Evolutionary conservation across 2,888 invertebrate species (phyloP), one percentile per base, ranked within the genome.

Genomic region (Patella ulyssiponensis): DNA sequence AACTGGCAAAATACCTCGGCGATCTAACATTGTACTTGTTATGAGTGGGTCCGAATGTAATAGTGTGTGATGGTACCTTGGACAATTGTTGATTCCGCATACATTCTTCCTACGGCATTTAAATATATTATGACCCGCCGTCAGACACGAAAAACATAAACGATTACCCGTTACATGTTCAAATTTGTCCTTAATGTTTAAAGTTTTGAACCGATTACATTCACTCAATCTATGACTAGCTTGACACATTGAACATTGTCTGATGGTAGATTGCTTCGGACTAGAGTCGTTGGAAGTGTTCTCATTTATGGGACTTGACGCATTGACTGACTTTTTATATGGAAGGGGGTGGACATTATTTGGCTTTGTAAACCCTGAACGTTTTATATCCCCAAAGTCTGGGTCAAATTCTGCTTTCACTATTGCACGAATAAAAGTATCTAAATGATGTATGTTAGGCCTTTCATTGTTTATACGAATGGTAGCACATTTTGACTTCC

Each of bases 401-500:
- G 73, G 78, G 51, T 78, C 78, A 71, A 75, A 78, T 33, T 75
- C 75, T 4, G 75, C 75, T 52, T 72, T 58, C 11, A 78, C 78
- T 12, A 51, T 17, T 23, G 64, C 56, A 12, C 78, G 17, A 23
- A 78, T 23, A 52, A 78, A 78, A 1, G 27, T 58, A 44, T 51
- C 71, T 15, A 75, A 70, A 52, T 75, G 54, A 20, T 71, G 20
- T 5, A 33, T 56, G 75, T 44, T 12, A 1, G 78, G 75, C 2
- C 3, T 27, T 64, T 72, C 70, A 14, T 71, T 72, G 3, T 64
- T 74, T 58, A 75, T 72, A n/a, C 75, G 33, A 7, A 78, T 71
- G 15, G 58, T 44, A 11, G 72, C 23, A 5, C 27, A 56, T 5
- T 20, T 11, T 12, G 15, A 15, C 23, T 75, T 78, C 75, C 78